Percentiles rank a stretch among this genome's conserved stretches.
Conservation (phyloP, 2,888 invertebrate genomes). For the Drosophila mayaguana region DNA sequence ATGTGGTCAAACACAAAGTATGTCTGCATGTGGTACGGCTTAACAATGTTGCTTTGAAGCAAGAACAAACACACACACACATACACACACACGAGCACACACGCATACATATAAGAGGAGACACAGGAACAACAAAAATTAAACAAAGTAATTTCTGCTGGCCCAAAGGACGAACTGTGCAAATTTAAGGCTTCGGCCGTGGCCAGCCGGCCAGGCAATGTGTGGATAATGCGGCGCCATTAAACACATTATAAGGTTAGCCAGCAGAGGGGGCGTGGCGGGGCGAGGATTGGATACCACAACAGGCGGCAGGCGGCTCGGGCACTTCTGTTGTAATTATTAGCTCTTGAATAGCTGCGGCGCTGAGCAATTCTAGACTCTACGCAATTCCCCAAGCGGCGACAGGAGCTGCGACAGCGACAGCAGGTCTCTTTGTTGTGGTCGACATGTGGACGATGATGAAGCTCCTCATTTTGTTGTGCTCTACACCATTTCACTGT, state of each 20-base stretch:
- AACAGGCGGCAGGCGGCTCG: slow-evolving; percentile 13
- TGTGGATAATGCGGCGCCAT: slow-evolving; percentile 72
- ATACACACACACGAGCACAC: slow-evolving; percentile 12
- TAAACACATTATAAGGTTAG: slow-evolving; percentile 62
- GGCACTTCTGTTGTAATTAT: slow-evolving; percentile 58
- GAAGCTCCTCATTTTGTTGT: slow-evolving; percentile 1
- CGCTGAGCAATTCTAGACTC: slow-evolving; percentile 53
- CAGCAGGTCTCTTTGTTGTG: slow-evolving; percentile 11
- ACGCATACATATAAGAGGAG: neutral
- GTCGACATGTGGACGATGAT: slow-evolving; percentile 1
- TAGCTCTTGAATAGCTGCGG: slow-evolving; percentile 56
- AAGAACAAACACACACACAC: slow-evolving; percentile 20
- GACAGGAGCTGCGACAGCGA: slow-evolving; percentile 8
- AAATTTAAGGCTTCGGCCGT: slow-evolving; percentile 66
- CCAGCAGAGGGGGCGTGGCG: neutral
- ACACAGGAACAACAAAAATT: slow-evolving; percentile 13
- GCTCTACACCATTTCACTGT: neutral
- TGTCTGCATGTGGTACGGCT: slow-evolving; percentile 65
- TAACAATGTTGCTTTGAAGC: slow-evolving; percentile 67
- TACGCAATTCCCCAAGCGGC: slow-evolving; percentile 11
- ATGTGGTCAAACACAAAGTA: slow-evolving; percentile 75
- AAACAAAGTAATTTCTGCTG: slow-evolving; percentile 26
- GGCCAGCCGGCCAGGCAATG: slow-evolving; percentile 50
- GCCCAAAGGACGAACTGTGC: slow-evolving; percentile 42
- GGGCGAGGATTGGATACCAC: neutral